Conservation (phyloP, 2,797 vertebrate species). For the Crocodylus rhombifer region DNA sequence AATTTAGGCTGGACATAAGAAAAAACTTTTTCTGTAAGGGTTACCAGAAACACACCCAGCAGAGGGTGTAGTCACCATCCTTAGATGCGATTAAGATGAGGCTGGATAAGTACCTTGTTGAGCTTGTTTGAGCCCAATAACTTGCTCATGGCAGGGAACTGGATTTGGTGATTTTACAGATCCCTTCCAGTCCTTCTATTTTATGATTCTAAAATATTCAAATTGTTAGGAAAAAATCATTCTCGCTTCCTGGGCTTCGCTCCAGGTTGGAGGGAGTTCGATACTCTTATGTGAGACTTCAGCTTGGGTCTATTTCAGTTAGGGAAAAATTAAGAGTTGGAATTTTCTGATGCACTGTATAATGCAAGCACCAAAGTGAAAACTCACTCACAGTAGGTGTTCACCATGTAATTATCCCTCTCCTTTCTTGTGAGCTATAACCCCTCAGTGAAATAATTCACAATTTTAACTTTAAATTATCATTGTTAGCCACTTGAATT, state of each 20-base stretch:
- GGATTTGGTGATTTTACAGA: no score
- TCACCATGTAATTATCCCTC: not conserved
- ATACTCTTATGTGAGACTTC: not conserved
- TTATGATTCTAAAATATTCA: not conserved
- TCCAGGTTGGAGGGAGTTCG: not conserved
- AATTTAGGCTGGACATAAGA: no score
- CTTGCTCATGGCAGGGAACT: no score
- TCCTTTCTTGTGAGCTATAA: not conserved
- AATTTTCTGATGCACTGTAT: not conserved
- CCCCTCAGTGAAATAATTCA: not conserved
- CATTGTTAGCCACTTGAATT: not conserved
- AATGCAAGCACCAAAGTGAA: not conserved
- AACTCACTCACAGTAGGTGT: not conserved
- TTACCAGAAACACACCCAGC: no score
- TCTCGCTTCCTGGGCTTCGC: not conserved
- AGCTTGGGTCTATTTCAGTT: not conserved
- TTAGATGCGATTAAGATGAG: no score
- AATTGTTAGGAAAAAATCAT: not conserved
- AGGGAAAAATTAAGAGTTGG: not conserved
- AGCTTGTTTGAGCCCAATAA: no score
- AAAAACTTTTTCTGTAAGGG: no score
- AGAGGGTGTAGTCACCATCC: no score
- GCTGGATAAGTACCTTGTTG: no score
- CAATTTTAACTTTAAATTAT: not conserved
- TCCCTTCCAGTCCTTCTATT: no score